Percentiles rank a stretch among this genome's conserved stretches.
Conservation (phyloP, 2,113 vertebrate species). For the Pangasianodon hypophthalmus region DNA sequence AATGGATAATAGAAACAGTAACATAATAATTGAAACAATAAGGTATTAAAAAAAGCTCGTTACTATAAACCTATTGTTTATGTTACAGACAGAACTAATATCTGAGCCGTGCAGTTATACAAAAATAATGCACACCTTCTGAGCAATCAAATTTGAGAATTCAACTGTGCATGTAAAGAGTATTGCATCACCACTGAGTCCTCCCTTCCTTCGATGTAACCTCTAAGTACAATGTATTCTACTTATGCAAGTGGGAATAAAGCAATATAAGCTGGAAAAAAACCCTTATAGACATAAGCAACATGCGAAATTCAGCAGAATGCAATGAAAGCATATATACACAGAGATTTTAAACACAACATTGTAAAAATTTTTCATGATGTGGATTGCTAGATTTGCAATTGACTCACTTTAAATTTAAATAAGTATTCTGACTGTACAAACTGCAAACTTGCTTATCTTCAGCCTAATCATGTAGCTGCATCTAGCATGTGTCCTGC, state of each 20-base stretch:
- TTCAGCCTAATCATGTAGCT: no score
- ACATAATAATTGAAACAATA: no score
- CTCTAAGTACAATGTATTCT: background rate
- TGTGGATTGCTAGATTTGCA: background rate
- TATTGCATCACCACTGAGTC: background rate
- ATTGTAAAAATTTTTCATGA: background rate
- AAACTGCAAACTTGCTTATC: slow-evolving; percentile 11
- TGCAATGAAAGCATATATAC: no score
- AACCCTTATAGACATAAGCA: background rate
- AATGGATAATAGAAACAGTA: no score
- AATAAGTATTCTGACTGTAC: background rate
- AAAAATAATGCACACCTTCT: background rate
- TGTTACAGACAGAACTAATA: no score
- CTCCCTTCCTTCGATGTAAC: background rate
- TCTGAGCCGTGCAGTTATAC: no score
- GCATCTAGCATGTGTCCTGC: slow-evolving; percentile 25
- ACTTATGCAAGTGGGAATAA: background rate
- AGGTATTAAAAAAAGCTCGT: no score
- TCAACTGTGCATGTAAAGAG: no score
- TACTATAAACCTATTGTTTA: no score
- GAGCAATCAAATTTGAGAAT: background rate
- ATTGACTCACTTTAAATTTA: background rate
- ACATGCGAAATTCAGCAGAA: no score
- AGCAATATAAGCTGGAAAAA: background rate
- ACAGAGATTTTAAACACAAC: background rate